phyloP scores from a whole-genome alignment of 2,113 vertebrate species.

The Petrocephalus zakoni region DNA sequence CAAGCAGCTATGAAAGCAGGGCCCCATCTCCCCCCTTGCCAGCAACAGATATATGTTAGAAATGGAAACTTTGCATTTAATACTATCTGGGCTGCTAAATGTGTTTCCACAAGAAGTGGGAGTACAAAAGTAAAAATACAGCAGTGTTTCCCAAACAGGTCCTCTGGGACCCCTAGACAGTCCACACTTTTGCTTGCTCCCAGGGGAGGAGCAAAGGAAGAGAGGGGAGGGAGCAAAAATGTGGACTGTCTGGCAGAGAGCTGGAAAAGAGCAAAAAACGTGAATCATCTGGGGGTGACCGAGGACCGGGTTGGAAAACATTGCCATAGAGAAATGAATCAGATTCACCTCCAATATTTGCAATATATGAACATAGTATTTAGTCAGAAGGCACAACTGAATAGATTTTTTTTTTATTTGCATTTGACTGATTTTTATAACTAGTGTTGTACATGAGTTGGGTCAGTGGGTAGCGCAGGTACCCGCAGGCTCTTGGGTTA shows the following conservation, averaged over 20 bases:
- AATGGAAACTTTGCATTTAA: constrained; percentile 20
- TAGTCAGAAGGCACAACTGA: background rate
- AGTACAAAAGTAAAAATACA: background rate
- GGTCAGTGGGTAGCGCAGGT: background rate
- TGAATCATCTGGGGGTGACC: background rate
- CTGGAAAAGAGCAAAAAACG: no score
- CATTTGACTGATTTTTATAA: background rate
- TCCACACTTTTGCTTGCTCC: no score
- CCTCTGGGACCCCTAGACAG: background rate
- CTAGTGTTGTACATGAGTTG: background rate
- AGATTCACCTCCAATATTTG: background rate
- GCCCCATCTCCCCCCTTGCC: constrained; percentile 9
- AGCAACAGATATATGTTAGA: background rate
- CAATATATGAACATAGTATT: background rate
- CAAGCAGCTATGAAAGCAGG: constrained; percentile 2
- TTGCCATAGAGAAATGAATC: background rate
- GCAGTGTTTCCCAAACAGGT: background rate
- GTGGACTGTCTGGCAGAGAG: no score
- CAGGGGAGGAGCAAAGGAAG: no score
- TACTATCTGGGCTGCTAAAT: background rate
- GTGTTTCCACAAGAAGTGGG: background rate
- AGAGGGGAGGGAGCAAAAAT: no score
- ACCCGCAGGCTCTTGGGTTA: background rate
- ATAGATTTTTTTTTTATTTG: background rate
- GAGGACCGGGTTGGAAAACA: background rate